A percentile compares a stretch with the other conserved stretches of the same genome.
Conservation (phyloP, 2,113 vertebrate genomes). For the Paramisgurnus dabryanus region DNA sequence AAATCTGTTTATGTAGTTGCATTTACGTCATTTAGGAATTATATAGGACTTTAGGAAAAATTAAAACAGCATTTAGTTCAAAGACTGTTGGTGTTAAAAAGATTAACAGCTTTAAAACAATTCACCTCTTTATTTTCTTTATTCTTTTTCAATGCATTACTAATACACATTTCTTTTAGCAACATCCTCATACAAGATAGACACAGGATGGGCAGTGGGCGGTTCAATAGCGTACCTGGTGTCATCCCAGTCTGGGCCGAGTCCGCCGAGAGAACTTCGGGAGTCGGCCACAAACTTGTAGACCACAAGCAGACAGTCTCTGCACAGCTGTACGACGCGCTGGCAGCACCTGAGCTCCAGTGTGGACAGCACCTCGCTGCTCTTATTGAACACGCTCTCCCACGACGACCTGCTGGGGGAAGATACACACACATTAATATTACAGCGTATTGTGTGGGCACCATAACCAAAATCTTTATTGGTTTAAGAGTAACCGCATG, state of each 20-base stretch:
- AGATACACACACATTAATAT: conserved; percentile 18
- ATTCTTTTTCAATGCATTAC: conserved; percentile 63
- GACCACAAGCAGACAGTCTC: conserved; percentile 92
- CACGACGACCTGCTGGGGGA: conserved; percentile 82
- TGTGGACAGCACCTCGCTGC: conserved; percentile 84
- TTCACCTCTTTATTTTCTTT: too few relatives aligned
- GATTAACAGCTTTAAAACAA: too few relatives aligned
- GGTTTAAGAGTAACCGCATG: too few relatives aligned
- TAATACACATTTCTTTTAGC: conserved; percentile 74
- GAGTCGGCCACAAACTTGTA: conserved; percentile 92
- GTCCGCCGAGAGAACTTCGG: conserved; percentile 81
- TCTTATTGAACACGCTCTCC: conserved; percentile 91
- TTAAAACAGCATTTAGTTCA: too few relatives aligned
- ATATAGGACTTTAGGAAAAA: too few relatives aligned
- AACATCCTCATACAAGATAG: conserved; percentile 50
- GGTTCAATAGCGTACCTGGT: conserved; percentile 79
- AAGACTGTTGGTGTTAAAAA: too few relatives aligned
- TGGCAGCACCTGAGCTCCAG: conserved; percentile 92
- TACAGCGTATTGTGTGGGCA: background rate
- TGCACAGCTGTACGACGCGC: conserved; percentile 91
- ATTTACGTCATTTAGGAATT: too few relatives aligned
- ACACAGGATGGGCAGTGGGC: background rate
- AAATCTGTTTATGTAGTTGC: too few relatives aligned
- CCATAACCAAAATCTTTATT: too few relatives aligned
- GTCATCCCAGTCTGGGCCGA: conserved; percentile 87